Base-by-base conservation (phyloP, 2,113 vertebrate genomes). In the Polypterus bichir region DNA sequence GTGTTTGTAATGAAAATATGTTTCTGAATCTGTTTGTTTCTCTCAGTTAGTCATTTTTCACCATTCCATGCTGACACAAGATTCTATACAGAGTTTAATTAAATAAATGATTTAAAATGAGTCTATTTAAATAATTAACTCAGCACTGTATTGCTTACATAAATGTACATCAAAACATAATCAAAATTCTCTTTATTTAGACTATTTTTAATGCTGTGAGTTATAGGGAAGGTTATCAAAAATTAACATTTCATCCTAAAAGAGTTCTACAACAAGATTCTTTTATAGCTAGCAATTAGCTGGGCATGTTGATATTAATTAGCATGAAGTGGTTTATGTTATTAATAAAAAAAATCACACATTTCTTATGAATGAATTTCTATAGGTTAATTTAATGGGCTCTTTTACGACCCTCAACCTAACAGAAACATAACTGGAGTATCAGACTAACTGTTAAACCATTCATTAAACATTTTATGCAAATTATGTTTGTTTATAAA, bases 401-500 rank as follows among this genome's bases (percentile, higher is more conserved):
- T 80, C 84, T 85, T 85, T 6, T 64, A 74, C 82, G 88, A 89
- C 86, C 89, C 80, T 76, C 64, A 73, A 77, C 83, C 76, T 77
- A 80, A 70, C 82, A 73, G 82, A 83, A 79, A 84, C 87, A 86
- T 81, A 86, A 81, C 79, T 65, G 65, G 79, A 83, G 86, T 74
- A 88, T 81, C 82, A 81, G 79, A 82, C 76, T 80, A 79, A 76
- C 77, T 79, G 84, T 84, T 85, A 83, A 88, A 85, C 86, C 83
- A 85, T 89, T 94, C 88, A 92, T 92, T 91, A 92, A 89, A 89
- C 87, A 87, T 94, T 90, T 88, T 90, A 93, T 92, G 89, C 88
- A 94, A 96, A 95, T 93, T 85, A 83, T 90, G 87, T 93, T 89
- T 89, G 81, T 86, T 87, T 92, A 89, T 93, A 95, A 94, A 95